Evolutionary conservation across 35 echinoderm and acorn worm genomes (phyloP), one percentile per base, ranked within the genome.

Genomic region (Lytechinus variegatus): DNA sequence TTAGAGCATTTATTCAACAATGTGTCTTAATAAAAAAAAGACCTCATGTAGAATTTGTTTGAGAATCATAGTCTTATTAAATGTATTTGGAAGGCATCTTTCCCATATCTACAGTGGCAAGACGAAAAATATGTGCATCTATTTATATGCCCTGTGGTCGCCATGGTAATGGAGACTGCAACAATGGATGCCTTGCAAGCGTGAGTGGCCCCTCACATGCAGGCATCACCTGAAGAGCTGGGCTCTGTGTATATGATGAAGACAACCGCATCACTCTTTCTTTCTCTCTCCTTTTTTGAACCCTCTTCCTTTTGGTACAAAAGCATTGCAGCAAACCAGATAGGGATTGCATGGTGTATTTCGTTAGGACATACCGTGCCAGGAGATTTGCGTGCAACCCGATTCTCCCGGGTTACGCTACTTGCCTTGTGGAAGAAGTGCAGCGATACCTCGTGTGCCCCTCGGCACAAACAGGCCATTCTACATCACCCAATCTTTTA

Each of bases 111-210:
- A 24, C 19, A 79, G 66, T 19, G 66, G 66, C 66, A 79, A 90
- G 10, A 54, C 88, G 16, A 28, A 52, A 44, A 90, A 90, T 90
- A 90, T 90, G 88, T 54, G 88, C 88, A 90, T 90, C 88, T 52
- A 90, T 90, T 90, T 52, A 90, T 90, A 54, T 54, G 52, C 29
- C 88, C 29, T 33, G 24, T 54, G 88, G 88, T 90, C 52, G 88
- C 88, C 88, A 54, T 90, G 88, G 88, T 52, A 90, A 90, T 54
- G 29, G 88, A 90, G 88, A 90, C 88, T 90, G 88, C 88, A 90
- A 90, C 88, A 90, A 90, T 90, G 88, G 88, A 12, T 90, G 88
- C 88, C 29, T 90, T 44, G 88, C 88, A 8, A 90, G 28, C 29
- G 88, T 52, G 88, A 90, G 88, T 90, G 88, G 88, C 88, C 88